phyloP scores from a whole-genome alignment of 2,113 vertebrate species.

The Poicephalus gulielmi region DNA sequence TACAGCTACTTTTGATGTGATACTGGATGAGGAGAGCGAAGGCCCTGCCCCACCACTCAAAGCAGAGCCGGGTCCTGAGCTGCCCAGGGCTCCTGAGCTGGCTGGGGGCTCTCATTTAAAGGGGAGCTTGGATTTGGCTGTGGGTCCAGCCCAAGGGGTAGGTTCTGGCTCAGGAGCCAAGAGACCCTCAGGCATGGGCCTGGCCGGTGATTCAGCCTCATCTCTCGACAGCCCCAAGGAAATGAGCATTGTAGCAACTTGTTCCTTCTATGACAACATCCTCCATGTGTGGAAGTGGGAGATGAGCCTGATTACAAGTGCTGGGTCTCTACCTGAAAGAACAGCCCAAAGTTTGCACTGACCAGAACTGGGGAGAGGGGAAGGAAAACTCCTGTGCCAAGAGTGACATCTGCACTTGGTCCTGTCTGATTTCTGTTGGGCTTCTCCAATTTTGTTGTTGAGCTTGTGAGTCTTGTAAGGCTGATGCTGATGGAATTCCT shows the following conservation, averaged over 20 bases:
- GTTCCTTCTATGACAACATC: constrained; percentile 92
- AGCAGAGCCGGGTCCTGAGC: background rate
- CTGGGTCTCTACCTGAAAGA: background rate
- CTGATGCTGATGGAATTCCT: background rate
- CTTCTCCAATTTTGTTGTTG: background rate
- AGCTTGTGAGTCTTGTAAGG: background rate
- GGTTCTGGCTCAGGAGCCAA: background rate
- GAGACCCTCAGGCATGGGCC: background rate
- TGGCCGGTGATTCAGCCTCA: background rate
- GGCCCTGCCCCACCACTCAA: constrained; percentile 36
- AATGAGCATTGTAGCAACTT: constrained; percentile 83
- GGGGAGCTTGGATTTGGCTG: background rate
- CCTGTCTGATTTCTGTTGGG: background rate
- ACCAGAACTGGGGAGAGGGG: background rate
- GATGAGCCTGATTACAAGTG: constrained; percentile 44
- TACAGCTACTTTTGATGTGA: constrained; percentile 79
- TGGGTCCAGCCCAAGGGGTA: background rate
- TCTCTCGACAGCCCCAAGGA: background rate
- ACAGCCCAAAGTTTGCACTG: background rate
- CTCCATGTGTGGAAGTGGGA: constrained; percentile 95
- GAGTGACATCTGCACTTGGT: background rate
- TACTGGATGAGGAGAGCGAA: constrained; percentile 74
- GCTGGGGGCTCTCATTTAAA: background rate
- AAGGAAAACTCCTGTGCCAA: background rate
- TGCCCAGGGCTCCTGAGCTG: background rate